Evolutionary conservation across 2,113 vertebrate genomes (phyloP), one percentile per base, ranked within the genome.

Genomic region (Pterocles orientalis): DNA sequence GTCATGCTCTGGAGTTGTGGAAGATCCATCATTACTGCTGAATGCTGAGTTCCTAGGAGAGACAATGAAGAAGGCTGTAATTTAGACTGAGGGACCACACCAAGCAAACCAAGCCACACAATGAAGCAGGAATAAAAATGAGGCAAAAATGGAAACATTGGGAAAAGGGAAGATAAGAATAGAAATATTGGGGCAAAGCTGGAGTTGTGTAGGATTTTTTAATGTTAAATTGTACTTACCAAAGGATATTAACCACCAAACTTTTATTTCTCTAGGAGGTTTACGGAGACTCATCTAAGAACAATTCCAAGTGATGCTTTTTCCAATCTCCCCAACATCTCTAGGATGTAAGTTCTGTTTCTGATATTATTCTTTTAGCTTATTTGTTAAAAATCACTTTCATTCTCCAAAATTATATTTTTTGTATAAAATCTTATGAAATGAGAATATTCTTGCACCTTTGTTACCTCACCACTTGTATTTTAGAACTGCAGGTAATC

Each of bases 341-440:
- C 99, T 87, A 98, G 98, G 76, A 99, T 99, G 99, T 99, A 98
- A 99, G 99, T 99, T 83, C 86, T 21, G n/a, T 34, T 91, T 95
- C 31, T 64, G 21, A 54, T 45, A 72, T 18, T 95, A 39, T 65
- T 89, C 25, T 68, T 84, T 48, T 34, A 70, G 3, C 10, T 61
- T 20, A 64, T 75, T 65, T 66, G 48, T 51, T 72, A 33, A 82
- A 83, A 82, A 54, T 41, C 19, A 79, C 9, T 72, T 47, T 87
- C 6, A 8, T 68, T 64, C 75, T 83, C 23, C 36, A 65, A 73
- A 93, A 66, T 73, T 65, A 33, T 80, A 7, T 90, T 19, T 76
- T 54, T 39, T 43, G 3, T 70, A 45, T 77, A 83, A 90, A 92
- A 57, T 31, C 15, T 24, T 93, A 19, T 8, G 15, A 60, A 93